phyloP scores from a whole-genome alignment of 2,113 vertebrate genomes.

The Embiotoca jacksoni region DNA sequence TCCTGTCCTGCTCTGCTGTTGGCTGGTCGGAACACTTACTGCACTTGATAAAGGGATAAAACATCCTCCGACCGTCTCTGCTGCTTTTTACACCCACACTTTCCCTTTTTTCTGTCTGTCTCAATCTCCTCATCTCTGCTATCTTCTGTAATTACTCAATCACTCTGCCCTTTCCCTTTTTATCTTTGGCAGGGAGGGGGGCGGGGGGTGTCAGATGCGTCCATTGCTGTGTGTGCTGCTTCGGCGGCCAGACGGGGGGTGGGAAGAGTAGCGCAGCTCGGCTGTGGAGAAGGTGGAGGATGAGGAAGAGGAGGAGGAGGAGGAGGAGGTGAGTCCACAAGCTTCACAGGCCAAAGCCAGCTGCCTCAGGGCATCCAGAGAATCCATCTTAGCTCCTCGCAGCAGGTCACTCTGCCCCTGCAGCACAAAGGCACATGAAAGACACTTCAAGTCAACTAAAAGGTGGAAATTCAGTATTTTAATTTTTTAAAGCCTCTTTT shows the following conservation, averaged over 20 bases:
- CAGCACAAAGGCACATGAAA: conserved; percentile 46
- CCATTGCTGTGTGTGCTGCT: conserved; percentile 84
- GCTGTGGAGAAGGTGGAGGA: conserved; percentile 69
- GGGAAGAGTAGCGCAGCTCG: conserved; percentile 80
- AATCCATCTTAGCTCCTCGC: conserved; percentile 93
- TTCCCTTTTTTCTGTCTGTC: too few species aligned
- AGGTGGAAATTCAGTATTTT: not conserved
- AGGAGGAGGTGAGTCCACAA: conserved; percentile 87
- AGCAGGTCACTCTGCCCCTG: conserved; percentile 96
- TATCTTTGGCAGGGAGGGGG: conserved; percentile 16
- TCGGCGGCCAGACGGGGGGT: conserved; percentile 62
- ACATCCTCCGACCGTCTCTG: not conserved
- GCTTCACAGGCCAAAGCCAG: conserved; percentile 94
- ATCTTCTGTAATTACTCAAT: conserved; percentile 9
- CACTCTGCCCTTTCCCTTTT: conserved; percentile 4
- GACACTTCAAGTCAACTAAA: not conserved
- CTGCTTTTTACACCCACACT: not conserved
- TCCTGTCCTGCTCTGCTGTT: conserved; percentile 12
- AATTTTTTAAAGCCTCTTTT: too few species aligned
- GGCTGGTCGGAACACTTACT: conserved; percentile 38
- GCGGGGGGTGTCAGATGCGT: conserved; percentile 74
- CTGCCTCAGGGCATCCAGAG: conserved; percentile 94
- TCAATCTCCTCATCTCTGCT: conserved; percentile 12
- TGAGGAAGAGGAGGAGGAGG: conserved; percentile 54
- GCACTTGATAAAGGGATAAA: conserved; percentile 47